phyloP scores from a whole-genome alignment of 2,797 vertebrate species.

The Poeciliopsis gracilis region DNA sequence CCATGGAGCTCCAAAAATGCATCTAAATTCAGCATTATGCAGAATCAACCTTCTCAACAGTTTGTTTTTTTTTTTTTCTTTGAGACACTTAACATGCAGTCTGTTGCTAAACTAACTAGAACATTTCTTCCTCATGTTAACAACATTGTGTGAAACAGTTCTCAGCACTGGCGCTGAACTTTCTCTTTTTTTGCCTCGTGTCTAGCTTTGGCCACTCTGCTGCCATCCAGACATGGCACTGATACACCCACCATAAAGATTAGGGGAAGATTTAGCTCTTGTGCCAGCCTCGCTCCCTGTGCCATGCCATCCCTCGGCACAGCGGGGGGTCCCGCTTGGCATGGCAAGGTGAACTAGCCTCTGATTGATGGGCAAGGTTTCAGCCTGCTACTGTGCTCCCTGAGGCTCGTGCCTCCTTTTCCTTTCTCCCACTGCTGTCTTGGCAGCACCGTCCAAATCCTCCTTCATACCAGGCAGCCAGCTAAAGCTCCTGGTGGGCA shows the following conservation, averaged over 20 bases:
- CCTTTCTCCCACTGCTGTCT: conserved; percentile 77
- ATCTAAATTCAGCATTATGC: not conserved
- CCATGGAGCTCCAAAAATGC: not conserved
- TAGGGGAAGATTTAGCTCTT: conserved; percentile 70
- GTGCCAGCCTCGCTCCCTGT: conserved; percentile 73
- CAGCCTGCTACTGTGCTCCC: conserved; percentile 77
- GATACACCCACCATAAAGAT: conserved; percentile 75
- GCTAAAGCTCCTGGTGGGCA: conserved; percentile 83
- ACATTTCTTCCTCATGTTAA: conserved; percentile 40
- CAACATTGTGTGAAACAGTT: conserved; percentile 45
- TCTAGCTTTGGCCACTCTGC: conserved; percentile 53
- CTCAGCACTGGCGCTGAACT: conserved; percentile 60
- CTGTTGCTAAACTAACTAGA: conserved; percentile 15
- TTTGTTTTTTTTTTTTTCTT: not conserved
- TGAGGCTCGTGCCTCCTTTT: conserved; percentile 73
- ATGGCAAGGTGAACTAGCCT: conserved; percentile 83
- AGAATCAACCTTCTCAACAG: not conserved
- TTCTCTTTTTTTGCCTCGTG: conserved; percentile 48
- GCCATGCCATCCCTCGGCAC: conserved; percentile 73
- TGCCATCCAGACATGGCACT: conserved; percentile 68
- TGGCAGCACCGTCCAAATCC: conserved; percentile 77
- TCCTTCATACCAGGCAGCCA: conserved; percentile 76
- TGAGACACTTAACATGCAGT: not conserved
- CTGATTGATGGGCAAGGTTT: conserved; percentile 85
- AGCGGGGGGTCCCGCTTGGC: conserved; percentile 78